Evolutionary conservation across 2,113 vertebrate species (phyloP), one percentile per base, ranked within the genome.

Genomic region (Phoxinus phoxinus): DNA sequence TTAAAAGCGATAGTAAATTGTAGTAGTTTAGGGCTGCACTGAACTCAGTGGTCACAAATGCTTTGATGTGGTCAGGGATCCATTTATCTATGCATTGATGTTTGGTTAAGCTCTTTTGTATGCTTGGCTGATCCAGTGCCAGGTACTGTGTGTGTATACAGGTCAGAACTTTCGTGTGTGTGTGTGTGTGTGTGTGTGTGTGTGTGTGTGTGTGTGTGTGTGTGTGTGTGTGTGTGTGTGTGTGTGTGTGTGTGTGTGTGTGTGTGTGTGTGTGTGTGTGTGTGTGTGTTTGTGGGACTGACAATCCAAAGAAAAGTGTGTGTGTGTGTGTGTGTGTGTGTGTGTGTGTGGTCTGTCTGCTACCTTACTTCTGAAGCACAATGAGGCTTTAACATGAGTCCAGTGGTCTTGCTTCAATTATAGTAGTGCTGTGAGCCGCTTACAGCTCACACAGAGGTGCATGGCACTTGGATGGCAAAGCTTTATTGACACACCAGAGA

Each of bases 321-420:
- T 61, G 72, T 79, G 58, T 86, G 56, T 92, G 91, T 8, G 1
- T 58, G 4, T 15, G 21, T 59, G 32, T 75, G 83, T 80, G 81
- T 78, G 51, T 85, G 63, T 92, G 92, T 93, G 92, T 94, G 93
- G 92, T 90, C 87, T 78, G 19, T 46, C 35, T 80, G 58, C 27
- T 89, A 44, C 65, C 19, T 25, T 82, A 81, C 81, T 75, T 74
- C 6, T 76, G 87, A 90, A 15, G 17, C 67, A 89, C 41, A 61
- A 63, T 58, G 85, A 46, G 27, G 72, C 27, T 71, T 81, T 77
- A 56, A 58, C 27, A 30, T 90, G 90, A 93, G 89, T 87, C 91
- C 74, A 30, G n/a, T 2, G 59, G 65, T 89, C 91, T 91, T 92
- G 91, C 87, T 89, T 91, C 86, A 89, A 90, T 93, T 93, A 90